Conservation (phyloP, 2,888 invertebrate species). For the Standfussiana lucernea region DNA sequence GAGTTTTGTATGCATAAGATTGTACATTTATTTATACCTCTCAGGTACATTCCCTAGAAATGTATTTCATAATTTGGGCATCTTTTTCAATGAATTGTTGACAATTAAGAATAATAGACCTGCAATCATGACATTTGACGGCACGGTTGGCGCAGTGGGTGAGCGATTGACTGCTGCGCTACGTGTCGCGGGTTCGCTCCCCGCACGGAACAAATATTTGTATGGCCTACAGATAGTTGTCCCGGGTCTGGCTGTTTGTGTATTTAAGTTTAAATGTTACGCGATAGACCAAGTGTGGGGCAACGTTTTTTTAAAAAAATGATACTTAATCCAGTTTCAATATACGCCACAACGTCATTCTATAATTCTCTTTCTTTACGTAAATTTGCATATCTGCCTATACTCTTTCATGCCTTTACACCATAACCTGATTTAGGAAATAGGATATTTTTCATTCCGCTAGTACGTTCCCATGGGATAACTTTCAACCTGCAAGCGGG, state of each 20-base stretch:
- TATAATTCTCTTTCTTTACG: not conserved
- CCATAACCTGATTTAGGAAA: not conserved
- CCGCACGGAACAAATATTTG: not conserved
- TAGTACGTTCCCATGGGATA: not conserved
- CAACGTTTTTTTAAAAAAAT: not conserved
- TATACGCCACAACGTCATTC: no score
- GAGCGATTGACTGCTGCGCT: not conserved
- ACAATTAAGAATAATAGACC: not conserved
- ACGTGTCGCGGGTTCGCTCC: not conserved
- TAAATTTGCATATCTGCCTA: not conserved
- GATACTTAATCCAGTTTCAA: not conserved
- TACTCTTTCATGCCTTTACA: not conserved
- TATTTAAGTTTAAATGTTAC: not conserved
- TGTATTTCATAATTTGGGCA: not conserved
- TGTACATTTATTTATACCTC: not conserved
- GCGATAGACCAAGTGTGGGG: rapidly evolving
- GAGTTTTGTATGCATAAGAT: not conserved
- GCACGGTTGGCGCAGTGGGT: not conserved
- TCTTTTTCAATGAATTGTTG: not conserved
- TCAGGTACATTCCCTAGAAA: not conserved
- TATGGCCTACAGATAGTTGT: not conserved
- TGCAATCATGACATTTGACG: not conserved
- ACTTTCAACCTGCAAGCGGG: not conserved
- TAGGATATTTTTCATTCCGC: not conserved
- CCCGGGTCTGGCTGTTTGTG: not conserved